Evolutionary conservation across 2,797 vertebrate species (phyloP).

Genomic region (Lithobates sylvaticus): DNA sequence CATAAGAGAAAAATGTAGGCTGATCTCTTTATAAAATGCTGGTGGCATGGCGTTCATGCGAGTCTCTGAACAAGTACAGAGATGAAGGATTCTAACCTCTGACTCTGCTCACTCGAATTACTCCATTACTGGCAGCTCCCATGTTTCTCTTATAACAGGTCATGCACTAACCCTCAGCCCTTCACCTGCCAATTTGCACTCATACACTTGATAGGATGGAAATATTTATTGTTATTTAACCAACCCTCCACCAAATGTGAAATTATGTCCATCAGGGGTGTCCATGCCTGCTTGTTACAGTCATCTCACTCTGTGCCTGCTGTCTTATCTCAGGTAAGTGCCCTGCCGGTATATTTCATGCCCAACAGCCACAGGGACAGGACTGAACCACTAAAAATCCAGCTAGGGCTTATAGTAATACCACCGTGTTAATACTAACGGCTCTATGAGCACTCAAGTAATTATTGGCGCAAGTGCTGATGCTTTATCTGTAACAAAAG

Average conservation of each 20-base stretch:
- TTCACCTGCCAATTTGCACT: neutral
- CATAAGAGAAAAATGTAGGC: neutral
- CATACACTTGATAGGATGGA: neutral
- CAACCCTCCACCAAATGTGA: neutral
- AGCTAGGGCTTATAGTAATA: no score
- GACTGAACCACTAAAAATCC: neutral
- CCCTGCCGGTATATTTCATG: neutral
- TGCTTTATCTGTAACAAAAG: neutral
- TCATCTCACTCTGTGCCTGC: neutral
- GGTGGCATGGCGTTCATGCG: no score
- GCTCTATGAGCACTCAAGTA: neutral
- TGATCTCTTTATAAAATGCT: neutral
- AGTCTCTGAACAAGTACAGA: neutral
- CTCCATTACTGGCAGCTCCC: no score
- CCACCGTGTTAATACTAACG: neutral
- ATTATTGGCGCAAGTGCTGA: neutral
- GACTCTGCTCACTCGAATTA: no score
- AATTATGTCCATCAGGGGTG: neutral
- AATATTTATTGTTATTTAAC: neutral
- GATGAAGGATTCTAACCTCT: neutral
- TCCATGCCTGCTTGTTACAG: neutral
- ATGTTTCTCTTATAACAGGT: neutral
- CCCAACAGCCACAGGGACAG: neutral
- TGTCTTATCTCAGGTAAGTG: neutral
- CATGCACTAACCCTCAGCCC: neutral